Conservation (phyloP, 2,113 vertebrate species). For the Gymnogyps californianus region DNA sequence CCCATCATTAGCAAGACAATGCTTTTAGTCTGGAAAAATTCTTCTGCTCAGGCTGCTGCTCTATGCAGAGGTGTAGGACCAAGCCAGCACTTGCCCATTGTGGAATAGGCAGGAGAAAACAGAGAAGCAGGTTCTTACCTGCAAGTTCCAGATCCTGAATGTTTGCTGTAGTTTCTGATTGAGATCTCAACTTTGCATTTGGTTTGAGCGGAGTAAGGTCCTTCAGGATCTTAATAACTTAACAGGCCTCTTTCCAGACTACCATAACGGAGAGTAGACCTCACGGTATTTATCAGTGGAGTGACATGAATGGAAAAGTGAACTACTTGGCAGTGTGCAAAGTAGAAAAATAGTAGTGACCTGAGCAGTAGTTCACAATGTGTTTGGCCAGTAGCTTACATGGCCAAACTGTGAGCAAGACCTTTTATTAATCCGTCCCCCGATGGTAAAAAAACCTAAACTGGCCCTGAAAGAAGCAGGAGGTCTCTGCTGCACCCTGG, state of each 20-base stretch:
- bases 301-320: background rate
- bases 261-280: fast-evolving
- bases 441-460: background rate
- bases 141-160: background rate
- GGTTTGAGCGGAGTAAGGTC: background rate
- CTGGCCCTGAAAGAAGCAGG: background rate
- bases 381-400: background rate
- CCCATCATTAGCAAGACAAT: background rate
- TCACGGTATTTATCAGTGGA: background rate
- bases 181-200: background rate
- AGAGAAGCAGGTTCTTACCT: background rate
- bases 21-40: background rate
- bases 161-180: background rate
- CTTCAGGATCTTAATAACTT: background rate
- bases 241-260: background rate
- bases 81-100: background rate
- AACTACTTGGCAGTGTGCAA: background rate
- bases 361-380: background rate
- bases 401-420: background rate
- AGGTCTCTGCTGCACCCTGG: background rate
- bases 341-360: background rate
- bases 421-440: background rate
- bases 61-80: background rate
- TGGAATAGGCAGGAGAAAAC: background rate
- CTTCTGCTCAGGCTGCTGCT: background rate